Evolutionary conservation across 1,140 invertebrate species (phyloP), one percentile per base, ranked within the genome.

Genomic region (Mylabris phalerata): DNA sequence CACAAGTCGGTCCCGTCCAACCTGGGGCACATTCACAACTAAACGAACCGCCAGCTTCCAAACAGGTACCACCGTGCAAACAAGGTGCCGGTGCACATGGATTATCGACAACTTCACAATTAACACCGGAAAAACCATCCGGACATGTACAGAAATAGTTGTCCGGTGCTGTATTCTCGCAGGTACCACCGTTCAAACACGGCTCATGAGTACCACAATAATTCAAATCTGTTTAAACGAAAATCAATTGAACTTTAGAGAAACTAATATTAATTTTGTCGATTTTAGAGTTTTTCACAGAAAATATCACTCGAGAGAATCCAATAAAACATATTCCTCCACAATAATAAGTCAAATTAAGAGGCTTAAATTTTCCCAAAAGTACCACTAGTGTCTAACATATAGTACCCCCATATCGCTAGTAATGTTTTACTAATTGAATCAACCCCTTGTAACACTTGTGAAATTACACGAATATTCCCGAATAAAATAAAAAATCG

Each of bases 181-280:
- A 98, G 26, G 93, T 94, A 42, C 93, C 95, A 50, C 93, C 93
- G 77, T 98, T 95, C 66, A 87, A 84, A 77, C 95, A 98, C 1
- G 94, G 94, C 73, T 93, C 90, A 77, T 98, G 92, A 49, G 95
- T 96, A 44, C 95, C 95, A 76, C 95, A 98, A 77, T 94, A 98
- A 78, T 98, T 98, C 64, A 98, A 82, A 81, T 98, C 95, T 86
- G 76, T 52, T 75, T 77, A 70, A 58, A 61, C 59, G 27, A 58
- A 27, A 57, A 19, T 19, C 1, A 19, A 19, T 19, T 19, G 19
- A 19, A 13, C 0, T 13, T 13, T n/a, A n/a, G n/a, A n/a, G n/a
- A n/a, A n/a, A n/a, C n/a, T n/a, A n/a, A n/a, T n/a, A n/a, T n/a
- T n/a, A n/a, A n/a, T n/a, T n/a, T n/a, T n/a, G n/a, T n/a, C n/a